Evolutionary conservation across 2,797 vertebrate species (phyloP).

Genomic region (Chiloscyllium punctatum): DNA sequence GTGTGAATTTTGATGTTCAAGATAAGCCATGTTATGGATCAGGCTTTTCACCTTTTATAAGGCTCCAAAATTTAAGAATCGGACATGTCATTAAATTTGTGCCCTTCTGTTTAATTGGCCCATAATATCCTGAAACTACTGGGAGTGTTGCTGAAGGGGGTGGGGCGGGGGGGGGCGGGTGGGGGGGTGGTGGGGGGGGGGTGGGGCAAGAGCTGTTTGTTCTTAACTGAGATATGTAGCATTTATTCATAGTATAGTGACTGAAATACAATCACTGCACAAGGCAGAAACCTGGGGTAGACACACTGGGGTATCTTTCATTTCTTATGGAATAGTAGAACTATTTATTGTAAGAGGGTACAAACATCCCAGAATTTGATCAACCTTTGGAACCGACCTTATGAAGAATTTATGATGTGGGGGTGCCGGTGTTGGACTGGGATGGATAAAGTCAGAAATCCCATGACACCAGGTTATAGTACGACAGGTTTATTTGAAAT

Average conservation of each 20-base stretch:
- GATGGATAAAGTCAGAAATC: no score
- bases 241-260: neutral
- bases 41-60: neutral
- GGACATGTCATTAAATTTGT: neutral
- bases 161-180: neutral
- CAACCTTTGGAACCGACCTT: neutral
- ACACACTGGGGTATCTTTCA: no score
- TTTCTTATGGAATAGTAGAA: neutral
- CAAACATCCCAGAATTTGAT: neutral
- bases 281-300: no score
- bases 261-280: neutral
- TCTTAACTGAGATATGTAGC: neutral
- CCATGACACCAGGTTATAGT: no score
- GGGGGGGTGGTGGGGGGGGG: neutral
- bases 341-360: neutral
- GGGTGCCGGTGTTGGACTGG: no score
- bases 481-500: no score
- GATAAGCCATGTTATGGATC: neutral
- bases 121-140: neutral
- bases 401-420: neutral
- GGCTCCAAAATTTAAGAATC: neutral
- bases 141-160: neutral
- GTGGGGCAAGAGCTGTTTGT: neutral
- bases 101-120: neutral
- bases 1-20: conserved; percentile 10